Evolutionary conservation across 2,888 invertebrate genomes (phyloP), one percentile per base, ranked within the genome.

Genomic region (Dermolepida albohirtum): DNA sequence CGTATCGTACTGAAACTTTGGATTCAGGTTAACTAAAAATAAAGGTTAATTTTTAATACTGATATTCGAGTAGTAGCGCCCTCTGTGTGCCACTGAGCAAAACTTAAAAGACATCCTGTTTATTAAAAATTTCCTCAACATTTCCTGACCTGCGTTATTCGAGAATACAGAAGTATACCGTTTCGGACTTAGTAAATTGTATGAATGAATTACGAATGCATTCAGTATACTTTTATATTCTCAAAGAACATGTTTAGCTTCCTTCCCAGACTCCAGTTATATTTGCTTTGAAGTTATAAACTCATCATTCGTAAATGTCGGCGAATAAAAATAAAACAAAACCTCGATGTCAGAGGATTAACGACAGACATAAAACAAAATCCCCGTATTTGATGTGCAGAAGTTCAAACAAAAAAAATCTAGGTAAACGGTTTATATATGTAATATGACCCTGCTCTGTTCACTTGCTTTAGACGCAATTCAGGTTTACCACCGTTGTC

Each of bases 391-490:
- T 29, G 29, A 11, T 29, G n/a, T 14, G 34, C 44, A 39, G 22
- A 11, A 47, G 44, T 44, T 47, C 59, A 47, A 62, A 62, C 59
- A 62, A 62, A 62, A 22, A 22, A 54, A 49, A 62, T 62, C 29
- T 27, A 47, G 44, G 29, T 29, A 14, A 59, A 34, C 14, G 59
- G 14, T 44, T 59, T 59, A 44, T 47, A 29, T 27, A 10, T 47
- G 44, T 47, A 59, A 59, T 47, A 29, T 44, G 44, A 5, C 29
- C 47, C 12, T 47, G 10, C 29, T 62, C 47, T 27, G 22, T 27
- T 47, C 59, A 34, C 47, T 34, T 47, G 29, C 34, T 16, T 47
- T 57, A 49, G 17, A 47, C 22, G 40, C 40, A 54, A 54, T 54
- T 54, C 54, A 54, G 40, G 40, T 54, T 40, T 54, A 54, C 54